Percentiles rank a stretch among this genome's conserved stretches.
Evolutionary conservation across 2,113 vertebrate genomes (phyloP).

Genomic region (Felis catus): F.catus_Fca126_mat1.0 CM031418.1:65752001-65752500

Average conservation of each 20-base stretch:
- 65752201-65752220: neutral
- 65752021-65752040: neutral
- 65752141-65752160: neutral
- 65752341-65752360: neutral
- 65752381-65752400: neutral
- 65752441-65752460: neutral
- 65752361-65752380: neutral
- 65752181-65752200: neutral
- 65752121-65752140: neutral
- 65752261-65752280: neutral
- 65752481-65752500: neutral
- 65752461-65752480: neutral
- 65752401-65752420: no score
- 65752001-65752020: neutral
- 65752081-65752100: neutral
- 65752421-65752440: neutral
- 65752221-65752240: neutral
- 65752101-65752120: neutral
- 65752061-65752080: neutral
- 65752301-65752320: neutral
- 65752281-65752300: neutral
- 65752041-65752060: neutral
- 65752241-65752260: neutral
- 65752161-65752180: neutral
- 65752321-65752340: neutral